A percentile compares a stretch with the other conserved stretches of the same genome.
Conservation (phyloP, 2,888 invertebrate species). For the Troides oblongomaculatus region DNA sequence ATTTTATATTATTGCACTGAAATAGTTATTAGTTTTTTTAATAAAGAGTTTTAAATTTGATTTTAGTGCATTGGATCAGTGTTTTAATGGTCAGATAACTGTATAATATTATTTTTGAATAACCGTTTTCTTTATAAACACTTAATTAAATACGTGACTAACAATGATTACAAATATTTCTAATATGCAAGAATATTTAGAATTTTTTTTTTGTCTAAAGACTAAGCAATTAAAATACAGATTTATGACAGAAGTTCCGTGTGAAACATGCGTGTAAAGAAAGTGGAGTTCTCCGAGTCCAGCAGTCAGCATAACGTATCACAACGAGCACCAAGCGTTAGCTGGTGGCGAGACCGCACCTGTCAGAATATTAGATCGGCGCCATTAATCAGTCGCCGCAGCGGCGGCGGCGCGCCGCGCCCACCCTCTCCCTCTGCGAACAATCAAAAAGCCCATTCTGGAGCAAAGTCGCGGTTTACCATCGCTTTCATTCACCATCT, state of each 20-base stretch:
- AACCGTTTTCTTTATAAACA: no score
- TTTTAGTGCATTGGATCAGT: no score
- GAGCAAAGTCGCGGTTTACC: slow-evolving; percentile 59
- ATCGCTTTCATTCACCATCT: slow-evolving; percentile 57
- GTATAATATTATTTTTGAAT: no score
- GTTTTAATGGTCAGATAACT: no score
- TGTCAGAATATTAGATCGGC: slow-evolving; percentile 73
- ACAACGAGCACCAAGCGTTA: slow-evolving; percentile 29
- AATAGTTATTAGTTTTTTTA: no score
- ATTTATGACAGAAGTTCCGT: neutral
- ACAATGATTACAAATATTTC: no score
- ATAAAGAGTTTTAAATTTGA: no score
- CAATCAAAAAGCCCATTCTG: slow-evolving; percentile 68
- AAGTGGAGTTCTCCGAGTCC: neutral
- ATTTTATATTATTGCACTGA: no score
- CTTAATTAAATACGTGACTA: no score
- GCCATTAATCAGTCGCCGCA: slow-evolving; percentile 65
- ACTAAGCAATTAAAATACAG: no score
- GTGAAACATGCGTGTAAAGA: neutral
- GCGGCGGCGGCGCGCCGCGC: slow-evolving; percentile 33
- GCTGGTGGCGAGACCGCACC: slow-evolving; percentile 49
- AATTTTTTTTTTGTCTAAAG: no score
- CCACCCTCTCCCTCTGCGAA: slow-evolving; percentile 38
- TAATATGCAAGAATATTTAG: no score
- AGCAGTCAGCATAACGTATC: neutral